Evolutionary conservation across 1,140 invertebrate genomes (phyloP).

Genomic region (Drosophila ananassae): DNA sequence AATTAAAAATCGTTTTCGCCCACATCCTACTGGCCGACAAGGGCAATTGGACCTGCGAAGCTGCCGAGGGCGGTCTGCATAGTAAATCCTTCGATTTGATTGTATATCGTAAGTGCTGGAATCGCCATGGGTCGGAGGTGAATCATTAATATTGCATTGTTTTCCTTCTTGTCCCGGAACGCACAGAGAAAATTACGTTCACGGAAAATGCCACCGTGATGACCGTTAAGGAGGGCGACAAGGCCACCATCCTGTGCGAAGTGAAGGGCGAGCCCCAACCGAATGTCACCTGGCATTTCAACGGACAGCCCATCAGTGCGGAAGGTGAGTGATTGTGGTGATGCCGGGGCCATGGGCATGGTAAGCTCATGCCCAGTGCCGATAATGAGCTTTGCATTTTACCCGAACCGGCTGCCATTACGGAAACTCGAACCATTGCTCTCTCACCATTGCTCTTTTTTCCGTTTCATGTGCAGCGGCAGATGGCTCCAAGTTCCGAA

Average conservation of each 20-base stretch:
- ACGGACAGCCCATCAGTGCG: constrained; percentile 78
- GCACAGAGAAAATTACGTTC: constrained; percentile 84
- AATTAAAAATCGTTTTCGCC: constrained; percentile 84
- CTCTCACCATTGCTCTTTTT: constrained; percentile 5
- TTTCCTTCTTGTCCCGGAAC: constrained; percentile 36
- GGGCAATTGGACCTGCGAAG: constrained; percentile 83
- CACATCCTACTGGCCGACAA: constrained; percentile 80
- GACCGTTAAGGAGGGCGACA: constrained; percentile 84
- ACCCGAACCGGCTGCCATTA: constrained; percentile 1
- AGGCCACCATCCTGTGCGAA: constrained; percentile 84
- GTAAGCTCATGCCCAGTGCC: neutral
- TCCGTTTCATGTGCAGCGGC: constrained; percentile 36
- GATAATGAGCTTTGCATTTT: constrained; percentile 66
- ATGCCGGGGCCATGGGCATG: neutral
- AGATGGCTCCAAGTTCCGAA: constrained; percentile 80
- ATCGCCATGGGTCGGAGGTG: constrained; percentile 15
- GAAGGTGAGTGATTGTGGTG: constrained; percentile 61
- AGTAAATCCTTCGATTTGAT: constrained; percentile 83
- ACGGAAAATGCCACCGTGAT: constrained; percentile 84
- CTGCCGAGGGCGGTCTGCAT: constrained; percentile 64
- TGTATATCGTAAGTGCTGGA: constrained; percentile 83
- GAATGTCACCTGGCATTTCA: constrained; percentile 84
- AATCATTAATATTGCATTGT: constrained; percentile 77
- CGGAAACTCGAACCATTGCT: constrained; percentile 3
- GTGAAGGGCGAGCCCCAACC: constrained; percentile 85